These are phyloP conservation scores for Bovichtus diacanthus DNA, from an alignment of 2,797 vertebrate genomes.

Conservation along the genomic window DNA sequence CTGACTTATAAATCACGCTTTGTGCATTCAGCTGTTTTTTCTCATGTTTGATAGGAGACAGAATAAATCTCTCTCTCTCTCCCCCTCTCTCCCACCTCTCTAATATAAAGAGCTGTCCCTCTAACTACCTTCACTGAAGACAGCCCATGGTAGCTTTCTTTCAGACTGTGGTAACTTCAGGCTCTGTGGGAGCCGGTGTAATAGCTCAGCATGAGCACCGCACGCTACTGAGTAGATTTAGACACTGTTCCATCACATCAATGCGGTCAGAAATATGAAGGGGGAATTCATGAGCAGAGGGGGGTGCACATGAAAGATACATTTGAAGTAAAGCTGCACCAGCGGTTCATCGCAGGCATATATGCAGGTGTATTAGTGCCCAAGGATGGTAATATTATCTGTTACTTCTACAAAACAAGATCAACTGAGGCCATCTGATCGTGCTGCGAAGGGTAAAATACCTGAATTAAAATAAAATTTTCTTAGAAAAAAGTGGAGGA, in stretches of 20 bases:
- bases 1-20: conserved; percentile 24
- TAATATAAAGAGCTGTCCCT: conserved; percentile 48
- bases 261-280: conserved; percentile 59
- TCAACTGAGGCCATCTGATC: conserved; percentile 20
- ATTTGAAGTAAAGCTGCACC: conserved; percentile 56
- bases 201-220: conserved; percentile 73
- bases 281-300: conserved; percentile 52
- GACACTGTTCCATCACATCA: conserved; percentile 72
- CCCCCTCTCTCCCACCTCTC: conserved; percentile 26
- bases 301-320: conserved; percentile 63
- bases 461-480: conserved; percentile 18
- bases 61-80: conserved; percentile 9
- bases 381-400: conserved; percentile 29
- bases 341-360: conserved; percentile 26
- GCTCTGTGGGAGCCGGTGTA: conserved; percentile 72
- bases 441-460: conserved; percentile 3
- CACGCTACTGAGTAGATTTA: conserved; percentile 63
- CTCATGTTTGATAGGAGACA: conserved; percentile 31
- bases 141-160: conserved; percentile 52
- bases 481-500: not conserved
- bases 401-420: conserved; percentile 25
- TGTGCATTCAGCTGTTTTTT: conserved; percentile 46
- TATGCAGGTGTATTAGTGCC: conserved; percentile 39
- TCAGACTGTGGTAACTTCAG: conserved; percentile 57
- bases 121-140: conserved; percentile 38